Evolutionary conservation across 2,888 invertebrate species (phyloP), one percentile per base, ranked within the genome.

Genomic region (Drosophila rellima): DNA sequence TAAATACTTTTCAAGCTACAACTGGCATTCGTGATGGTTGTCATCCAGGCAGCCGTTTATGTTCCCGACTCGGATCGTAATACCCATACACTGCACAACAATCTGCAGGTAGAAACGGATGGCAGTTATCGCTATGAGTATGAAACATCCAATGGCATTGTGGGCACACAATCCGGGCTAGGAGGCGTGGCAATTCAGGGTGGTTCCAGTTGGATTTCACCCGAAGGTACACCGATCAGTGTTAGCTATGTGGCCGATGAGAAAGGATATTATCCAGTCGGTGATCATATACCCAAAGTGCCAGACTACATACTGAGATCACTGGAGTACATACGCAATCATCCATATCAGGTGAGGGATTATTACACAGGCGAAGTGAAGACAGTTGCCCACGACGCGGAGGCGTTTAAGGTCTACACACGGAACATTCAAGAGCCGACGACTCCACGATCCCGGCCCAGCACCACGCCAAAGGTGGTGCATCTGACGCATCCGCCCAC

Each of bases 71-170:
- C 85, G 42, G 90, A 88, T 63, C 79, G 86, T n/a, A 78, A 85
- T 51, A 82, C 85, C 4, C 76, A 74, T 4, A 88, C 88, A 0
- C 29, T 91, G 11, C 84, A 78, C 11, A 88, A 85, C 29, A 82
- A 89, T 18, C 59, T 81, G 26, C 73, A 82, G 31, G 75, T 90
- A 48, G 71, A 80, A 1, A 63, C 64, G 8, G 90, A 91, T 69
- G 90, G 90, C n/a, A 78, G 75, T 7, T 91, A 90, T 74, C 78
- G 65, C 5, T 91, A 90, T 61, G 79, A 78, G 17, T 91, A 90
- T 52, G 89, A 87, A 54, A 91, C 90, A 0, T 88, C 90, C 26
- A 91, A 91, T 69, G 90, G 90, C 29, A 91, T 91, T 59, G 62
- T 74, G 0, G 90, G 80, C 15, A 57, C 55, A 3, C 90, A 90